Base-by-base conservation (phyloP, 2,888 invertebrate species). In the Muschampia plurimacula region DNA sequence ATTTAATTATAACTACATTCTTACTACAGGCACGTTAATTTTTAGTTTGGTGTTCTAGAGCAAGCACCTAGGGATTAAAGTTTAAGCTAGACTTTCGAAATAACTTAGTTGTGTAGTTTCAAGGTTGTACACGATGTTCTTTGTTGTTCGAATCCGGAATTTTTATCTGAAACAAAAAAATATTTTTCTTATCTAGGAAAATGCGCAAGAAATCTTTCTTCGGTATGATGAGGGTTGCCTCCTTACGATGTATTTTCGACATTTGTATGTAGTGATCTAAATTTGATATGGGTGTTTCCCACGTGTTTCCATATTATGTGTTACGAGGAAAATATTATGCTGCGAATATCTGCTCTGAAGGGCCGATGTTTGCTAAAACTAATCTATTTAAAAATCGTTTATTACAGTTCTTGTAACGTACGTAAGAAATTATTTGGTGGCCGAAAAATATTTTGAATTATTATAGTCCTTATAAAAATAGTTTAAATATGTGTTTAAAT, bases 151-250 rank as follows among this genome's bases (percentile, higher is more conserved):
- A 66, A 44, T 13, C 55, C 12, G 49, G 57, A 57, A 13, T 46
- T 59, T 72, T 69, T 67, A 77, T 72, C 77, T 78, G 78, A 73
- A 78, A 78, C 77, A 77, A 78, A 62, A 15, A 72, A 64, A 72
- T 59, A 57, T 2, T 22, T 22, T 44, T 64, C 10, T 44, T 64
- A 41, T 60, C 5, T 22, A 36, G 1, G 1, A 36, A 36, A 60
- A 4, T 36, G 32, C 2, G 36, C 60, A 60, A 52, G 66, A 76
- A 77, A 74, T 69, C 67, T 64, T 57, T 60, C 32, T 66, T 32
- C 65, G 57, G 68, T 73, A 76, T 86, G 87, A 87, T 81, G 81
- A 83, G 86, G 86, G 87, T 85, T 79, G 81, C 82, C 84, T 52
- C 82, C 81, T 79, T 74, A 77, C 73, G 80, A 81, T 84, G 83